Evolutionary conservation across 2,797 vertebrate genomes (phyloP), one percentile per base, ranked within the genome.

Genomic region (Tokudaia tokunoshimensis): DNA sequence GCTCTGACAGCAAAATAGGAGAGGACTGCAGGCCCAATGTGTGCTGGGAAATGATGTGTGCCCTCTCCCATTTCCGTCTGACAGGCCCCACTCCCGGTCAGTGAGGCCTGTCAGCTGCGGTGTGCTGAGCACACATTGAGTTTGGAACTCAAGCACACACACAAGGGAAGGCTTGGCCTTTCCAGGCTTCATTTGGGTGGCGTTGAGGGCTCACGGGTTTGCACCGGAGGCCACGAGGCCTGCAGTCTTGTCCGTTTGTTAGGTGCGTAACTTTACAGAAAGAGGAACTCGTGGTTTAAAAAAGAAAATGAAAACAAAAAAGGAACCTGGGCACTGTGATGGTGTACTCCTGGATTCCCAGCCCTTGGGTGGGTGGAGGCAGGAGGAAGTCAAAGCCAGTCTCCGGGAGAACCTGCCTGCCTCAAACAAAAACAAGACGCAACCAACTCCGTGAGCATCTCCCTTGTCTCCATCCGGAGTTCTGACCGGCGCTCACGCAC

Each of bases 261-360:
- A 89, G 78, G 61, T 47, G 87, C 3, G 84, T 79, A 94, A 84
- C 82, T 94, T 96, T 70, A 89, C 22, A 89, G 89, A 93, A 92
- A 92, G 61, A 93, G 78, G n/a, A 95, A 84, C 86, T 96, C 44
- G 31, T 12, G 29, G 3, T 29, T 84, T 85, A 24, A 67, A 86
- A 47, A 52, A 41, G 41, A 52, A 24, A 81, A 70, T 14, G 67
- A 93, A 74, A 93, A 37, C 13, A 55, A 72, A 87, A 63, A 41
- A 57, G 55, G 72, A 76, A 47, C 5, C 24, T 34, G 72, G 26
- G 11, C 26, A 14, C 37, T 5, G 17, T 59, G 70, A 13, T 20
- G 50, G n/a, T 2, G 11, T 1, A 44, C 24, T 2, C 52, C n/a
- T 31, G 17, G 14, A 72, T 47, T 31, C 55, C 24, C 37, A 61